Evolutionary conservation across 2,113 vertebrate genomes (phyloP), one percentile per base, ranked within the genome.

Genomic region (Osmerus eperlanus): DNA sequence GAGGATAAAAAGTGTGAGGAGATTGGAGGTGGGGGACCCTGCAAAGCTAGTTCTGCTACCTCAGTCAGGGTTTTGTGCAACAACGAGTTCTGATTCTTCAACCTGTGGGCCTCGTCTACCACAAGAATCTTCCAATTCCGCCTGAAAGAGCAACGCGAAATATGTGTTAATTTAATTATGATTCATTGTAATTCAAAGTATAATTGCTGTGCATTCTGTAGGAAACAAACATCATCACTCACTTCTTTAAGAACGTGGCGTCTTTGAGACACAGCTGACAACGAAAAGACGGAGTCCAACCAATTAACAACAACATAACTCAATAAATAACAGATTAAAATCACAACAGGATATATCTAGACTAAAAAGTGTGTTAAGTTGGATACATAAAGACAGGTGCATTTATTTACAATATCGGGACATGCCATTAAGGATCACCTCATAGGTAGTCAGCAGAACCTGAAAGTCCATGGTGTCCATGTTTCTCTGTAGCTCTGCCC

Each of bases 91-190:
- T 93, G 93, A 70, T 96, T 97, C 90, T 98, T 99, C 83, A 99
- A 80, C 66, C 96, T 91, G 81, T 98, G 97, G 79, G 96, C 96
- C 89, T 99, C 96, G 59, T 99, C 97, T 28, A 99, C 95, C 59
- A 96, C 92, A 72, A 98, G 88, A 21, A 91, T 84, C 58, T 81
- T 80, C 93, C 93, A 94, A 16, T 77, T 86, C 85, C 88, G 89
- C 74, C 93, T 94, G 80, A 62, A 53, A 52, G 21, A 70, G 32
- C 19, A 13, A 14, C 13, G 53, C 0, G 21, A n/a, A 36, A n/a
- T 54, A 18, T 65, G 28, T 6, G 25, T 63, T 47, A 9, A 11
- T 11, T 12, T 11, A 47, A 47, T 47, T 11, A 47, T 12, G 9
- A 47, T 47, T 47, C 41, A 11, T 11, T 2, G 9, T 47, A 5